Evolutionary conservation across 2,888 invertebrate species (phyloP), one percentile per base, ranked within the genome.

Genomic region (Endomychus coccineus): DNA sequence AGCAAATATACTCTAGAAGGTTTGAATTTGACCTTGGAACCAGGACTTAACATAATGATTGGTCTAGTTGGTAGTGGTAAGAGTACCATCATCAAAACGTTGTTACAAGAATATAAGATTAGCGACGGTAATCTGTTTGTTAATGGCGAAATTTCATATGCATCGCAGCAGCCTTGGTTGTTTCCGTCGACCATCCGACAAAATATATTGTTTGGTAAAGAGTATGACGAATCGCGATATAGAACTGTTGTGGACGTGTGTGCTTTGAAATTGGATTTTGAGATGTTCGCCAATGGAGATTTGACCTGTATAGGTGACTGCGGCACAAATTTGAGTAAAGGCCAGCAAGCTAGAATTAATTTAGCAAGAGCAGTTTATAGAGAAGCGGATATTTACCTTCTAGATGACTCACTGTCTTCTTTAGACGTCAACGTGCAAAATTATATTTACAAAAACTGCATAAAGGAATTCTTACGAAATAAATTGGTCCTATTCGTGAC

Each of bases 331-430:
- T 64, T 90, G 9, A 86, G 85, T 22, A 87, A 87, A n/a, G 88
- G 88, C 6, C 89, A 89, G 64, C 77, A 78, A 59, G 85, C 87
- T 1, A 38, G 38, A 12, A 75, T 90, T 16, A 84, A 83, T 60
- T 67, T 90, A 29, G 85, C 83, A 0, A 70, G 86, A 54, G 78
- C 83, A 1, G 66, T 86, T 27, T 87, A 86, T 55, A 75, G 74
- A 50, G 75, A 82, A 46, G 82, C 83, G 1, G 84, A 87, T 48
- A 71, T 87, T 16, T 87, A 85, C 53, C 64, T 87, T 16, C 62
- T 87, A 19, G 86, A 88, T 51, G 87, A 88, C 58, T 85, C 86
- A 0, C 63, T 88, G 10, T 83, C 83, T 22, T 84, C 86, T 0
- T 80, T 88, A 1, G 88, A 88, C 52, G 71, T 82, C 0, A 75